A percentile compares a stretch with the other conserved stretches of the same genome.
These are phyloP conservation scores for Gambelia wislizenii DNA, from an alignment of 2,797 vertebrate species.

Conservation along the genomic window DNA sequence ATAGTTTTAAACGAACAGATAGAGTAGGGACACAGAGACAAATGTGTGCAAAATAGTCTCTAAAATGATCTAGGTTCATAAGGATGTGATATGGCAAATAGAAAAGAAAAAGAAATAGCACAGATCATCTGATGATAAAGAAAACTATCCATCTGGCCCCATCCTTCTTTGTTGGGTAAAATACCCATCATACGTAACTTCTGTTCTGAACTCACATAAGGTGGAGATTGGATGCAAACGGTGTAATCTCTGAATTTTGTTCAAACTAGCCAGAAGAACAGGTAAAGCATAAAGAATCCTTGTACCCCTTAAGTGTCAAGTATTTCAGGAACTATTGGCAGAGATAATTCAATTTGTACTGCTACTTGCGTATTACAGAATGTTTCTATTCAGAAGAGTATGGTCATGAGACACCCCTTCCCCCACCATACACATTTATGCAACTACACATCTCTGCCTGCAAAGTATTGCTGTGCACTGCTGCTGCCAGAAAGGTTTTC, in stretches of 20 bases:
- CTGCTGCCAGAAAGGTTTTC: slow-evolving; percentile 11
- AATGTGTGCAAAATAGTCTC: background rate
- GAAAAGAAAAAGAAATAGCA: background rate
- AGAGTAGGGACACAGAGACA: no score
- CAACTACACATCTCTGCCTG: background rate
- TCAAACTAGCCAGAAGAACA: background rate
- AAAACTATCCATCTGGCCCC: background rate
- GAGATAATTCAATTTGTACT: background rate
- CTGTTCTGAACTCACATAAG: background rate
- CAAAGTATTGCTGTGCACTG: background rate
- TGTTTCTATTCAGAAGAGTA: background rate
- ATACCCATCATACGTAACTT: fast-evolving
- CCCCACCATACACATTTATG: background rate
- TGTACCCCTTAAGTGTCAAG: background rate
- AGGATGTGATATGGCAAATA: background rate
- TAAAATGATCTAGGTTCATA: background rate
- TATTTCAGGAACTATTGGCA: background rate
- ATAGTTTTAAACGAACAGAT: no score
- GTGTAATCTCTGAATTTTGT: background rate
- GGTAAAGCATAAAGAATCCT: background rate
- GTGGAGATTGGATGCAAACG: fast-evolving
- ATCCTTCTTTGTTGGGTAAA: background rate
- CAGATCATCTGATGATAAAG: background rate
- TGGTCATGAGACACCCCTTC: no score
- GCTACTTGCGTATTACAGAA: background rate